Base-by-base conservation (phyloP, 2,113 vertebrate genomes). In the Amblyopsis rosae region DNA sequence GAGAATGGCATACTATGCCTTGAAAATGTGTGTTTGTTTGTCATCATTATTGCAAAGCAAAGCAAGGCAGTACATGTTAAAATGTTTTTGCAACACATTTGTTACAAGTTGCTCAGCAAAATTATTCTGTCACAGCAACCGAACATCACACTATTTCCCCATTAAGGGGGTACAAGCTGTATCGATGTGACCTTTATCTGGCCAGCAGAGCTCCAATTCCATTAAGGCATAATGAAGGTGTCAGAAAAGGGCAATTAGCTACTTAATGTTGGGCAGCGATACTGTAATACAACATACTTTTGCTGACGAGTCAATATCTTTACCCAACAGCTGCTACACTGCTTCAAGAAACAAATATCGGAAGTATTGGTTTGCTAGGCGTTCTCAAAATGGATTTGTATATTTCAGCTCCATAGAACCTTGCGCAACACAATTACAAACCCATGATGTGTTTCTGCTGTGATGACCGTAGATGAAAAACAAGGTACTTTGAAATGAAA, bases 211-310 rank as follows among this genome's bases (percentile, higher is more conserved):
- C 83, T 82, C 79, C 78, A 51, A 16, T 90, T 85, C 82, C 84
- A 86, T 89, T 87, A 87, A 79, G 82, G 67, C 84, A 86, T 91
- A 90, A 92, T 93, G 85, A 82, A 90, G 80, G 83, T 87, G 82
- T 90, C 85, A 72, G 87, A 83, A 82, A 88, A 87, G 88, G 88
- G 83, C 89, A 89, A 92, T 92, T 92, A 92, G 86, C 82, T 88
- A 77, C 88, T 69, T 87, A 90, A 92, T 91, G 86, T 87, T 76
- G 75, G 82, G 79, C 80, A 90, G 84, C 72, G 80, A 77, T 88
- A 80, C 85, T 88, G 79, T 77, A 81, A 87, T 80, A 68, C 68
- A 62, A 73, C 83, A 75, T 67, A 65, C 65, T 81, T 85, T 77
- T 80, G 86, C 88, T 90, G 86, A 88, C 85, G 73, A 79, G 84